These are phyloP conservation scores for Meriones psammophilus DNA, from an alignment of 2,797 vertebrate species.

Conservation along the genomic window DNA sequence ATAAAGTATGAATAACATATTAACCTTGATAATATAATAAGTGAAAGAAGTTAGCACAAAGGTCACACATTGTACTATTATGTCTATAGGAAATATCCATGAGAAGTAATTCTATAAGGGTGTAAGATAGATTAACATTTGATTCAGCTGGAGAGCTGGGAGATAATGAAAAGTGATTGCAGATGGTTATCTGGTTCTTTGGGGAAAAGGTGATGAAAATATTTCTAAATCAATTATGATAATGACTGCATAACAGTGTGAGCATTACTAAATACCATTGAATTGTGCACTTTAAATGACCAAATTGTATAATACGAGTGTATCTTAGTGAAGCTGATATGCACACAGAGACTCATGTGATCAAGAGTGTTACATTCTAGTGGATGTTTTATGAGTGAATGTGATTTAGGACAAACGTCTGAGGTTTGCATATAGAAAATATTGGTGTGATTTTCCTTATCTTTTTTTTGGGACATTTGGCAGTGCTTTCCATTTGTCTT, in stretches of 20 bases:
- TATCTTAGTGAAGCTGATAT: background rate
- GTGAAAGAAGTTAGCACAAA: background rate
- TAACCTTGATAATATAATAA: background rate
- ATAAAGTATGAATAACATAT: background rate
- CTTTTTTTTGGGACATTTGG: background rate
- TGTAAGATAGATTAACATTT: constrained; percentile 37
- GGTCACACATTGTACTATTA: background rate
- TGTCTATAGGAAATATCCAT: background rate
- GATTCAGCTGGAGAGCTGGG: background rate
- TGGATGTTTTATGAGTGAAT: background rate
- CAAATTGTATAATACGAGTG: background rate
- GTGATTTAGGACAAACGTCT: constrained; percentile 43
- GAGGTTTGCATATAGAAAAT: constrained; percentile 11
- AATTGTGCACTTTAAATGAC: background rate
- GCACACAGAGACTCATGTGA: background rate
- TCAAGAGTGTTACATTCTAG: background rate
- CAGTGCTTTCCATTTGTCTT: background rate
- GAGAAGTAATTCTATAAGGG: background rate
- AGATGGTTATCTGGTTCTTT: constrained; percentile 4
- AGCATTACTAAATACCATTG: background rate
- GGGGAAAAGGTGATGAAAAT: background rate
- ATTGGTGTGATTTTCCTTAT: background rate
- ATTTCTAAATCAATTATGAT: constrained; percentile 4
- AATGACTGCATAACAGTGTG: background rate
- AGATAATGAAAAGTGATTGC: background rate